phyloP scores from a whole-genome alignment of 2,113 vertebrate species.

The Lophochroa leadbeateri region DNA sequence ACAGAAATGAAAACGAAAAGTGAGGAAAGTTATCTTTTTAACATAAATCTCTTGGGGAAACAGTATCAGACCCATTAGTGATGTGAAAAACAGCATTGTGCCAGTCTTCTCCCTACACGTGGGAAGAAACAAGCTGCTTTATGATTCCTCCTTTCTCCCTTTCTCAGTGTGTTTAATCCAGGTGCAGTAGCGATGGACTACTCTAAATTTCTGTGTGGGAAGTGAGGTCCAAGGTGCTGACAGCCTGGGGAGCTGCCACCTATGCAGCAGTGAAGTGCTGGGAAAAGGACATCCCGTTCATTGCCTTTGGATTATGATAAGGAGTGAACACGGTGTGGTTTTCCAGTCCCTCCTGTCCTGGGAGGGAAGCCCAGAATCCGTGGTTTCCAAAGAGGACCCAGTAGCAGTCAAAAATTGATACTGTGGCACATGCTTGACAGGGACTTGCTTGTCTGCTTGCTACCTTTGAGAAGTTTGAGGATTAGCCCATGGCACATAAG shows the following conservation, averaged over 20 bases:
- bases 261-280: accelerated
- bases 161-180: background rate
- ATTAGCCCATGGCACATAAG: accelerated
- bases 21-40: slow-evolving; percentile 69
- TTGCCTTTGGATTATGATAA: accelerated
- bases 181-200: background rate
- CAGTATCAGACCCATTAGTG: background rate
- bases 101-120: background rate
- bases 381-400: background rate
- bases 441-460: background rate
- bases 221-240: background rate
- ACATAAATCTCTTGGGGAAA: slow-evolving; percentile 63
- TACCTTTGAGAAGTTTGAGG: background rate
- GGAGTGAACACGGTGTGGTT: accelerated
- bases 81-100: background rate
- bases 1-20: slow-evolving; percentile 62
- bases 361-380: background rate
- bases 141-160: background rate
- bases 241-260: background rate
- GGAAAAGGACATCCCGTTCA: background rate
- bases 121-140: background rate
- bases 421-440: accelerated
- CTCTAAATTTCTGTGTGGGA: background rate
- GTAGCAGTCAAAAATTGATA: accelerated
- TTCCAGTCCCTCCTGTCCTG: background rate